Evolutionary conservation across 1,140 invertebrate species (phyloP), one percentile per base, ranked within the genome.

Genomic region (Megalonaias nervosa): DNA sequence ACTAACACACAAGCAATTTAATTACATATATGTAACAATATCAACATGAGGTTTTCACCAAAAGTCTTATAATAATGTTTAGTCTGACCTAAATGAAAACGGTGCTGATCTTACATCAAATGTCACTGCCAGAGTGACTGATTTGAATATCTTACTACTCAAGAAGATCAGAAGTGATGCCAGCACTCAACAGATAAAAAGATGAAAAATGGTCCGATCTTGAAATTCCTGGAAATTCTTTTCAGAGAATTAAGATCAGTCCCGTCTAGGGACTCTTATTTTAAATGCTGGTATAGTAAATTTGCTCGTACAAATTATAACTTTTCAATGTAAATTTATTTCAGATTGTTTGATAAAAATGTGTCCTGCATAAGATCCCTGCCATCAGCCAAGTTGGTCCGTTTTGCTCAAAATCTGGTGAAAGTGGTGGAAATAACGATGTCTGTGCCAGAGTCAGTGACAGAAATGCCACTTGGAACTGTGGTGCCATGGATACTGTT

Each of bases 401-500:
- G 95, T 72, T 91, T 96, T n/a, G 92, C 96, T 1, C 93, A 95
- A 84, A 95, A 94, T 87, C 90, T 97, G 17, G 93, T 95, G 64
- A 93, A 94, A 75, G 93, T 97, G 16, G 94, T 87, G 93, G 95
- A 92, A 93, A 95, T 91, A 86, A 95, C 87, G 71, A 88, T 92
- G 74, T 95, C 95, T 85, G 89, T 92, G 15, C 89, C 92, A n/a
- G 93, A 86, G 93, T 93, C 86, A 88, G 85, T 91, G n/a, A 88
- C 92, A 62, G 93, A 94, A 59, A 94, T 96, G 91, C 93, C 94
- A 2, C 92, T 96, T 62, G 93, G 94, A 72, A 94, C 93, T 19
- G 92, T 96, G 13, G 86, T 93, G n/a, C 95, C 95, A 17, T 97
- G 96, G 96, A 94, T 96, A 71, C 89, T 97, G 64, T 91, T 98